Percentiles rank a stretch among this genome's conserved stretches.
Evolutionary conservation across 1,140 invertebrate species (phyloP).

Genomic region (Drosophila eugracilis): DNA sequence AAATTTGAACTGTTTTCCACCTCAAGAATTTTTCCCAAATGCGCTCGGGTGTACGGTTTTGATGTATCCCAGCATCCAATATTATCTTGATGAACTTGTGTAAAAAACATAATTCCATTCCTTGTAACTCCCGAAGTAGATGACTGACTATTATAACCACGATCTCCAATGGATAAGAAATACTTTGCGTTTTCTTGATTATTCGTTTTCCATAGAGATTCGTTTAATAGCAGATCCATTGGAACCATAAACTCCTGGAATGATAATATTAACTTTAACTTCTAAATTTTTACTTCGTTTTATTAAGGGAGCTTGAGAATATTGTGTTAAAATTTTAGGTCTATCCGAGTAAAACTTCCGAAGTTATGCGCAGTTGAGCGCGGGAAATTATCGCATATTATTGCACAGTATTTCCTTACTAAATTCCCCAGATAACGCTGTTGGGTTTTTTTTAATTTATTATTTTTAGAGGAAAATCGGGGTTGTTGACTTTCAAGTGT

Average conservation of each 20-base stretch:
- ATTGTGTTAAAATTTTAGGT: no score
- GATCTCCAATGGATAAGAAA: conserved; percentile 88
- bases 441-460: no score
- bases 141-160: conserved; percentile 88
- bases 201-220: conserved; percentile 86
- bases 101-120: conserved; percentile 91
- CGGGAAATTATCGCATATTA: no score
- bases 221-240: conserved; percentile 88
- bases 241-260: conserved; percentile 89
- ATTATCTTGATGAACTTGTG: conserved; percentile 90
- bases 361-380: no score
- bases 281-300: neutral
- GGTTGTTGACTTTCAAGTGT: no score
- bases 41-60: conserved; percentile 88
- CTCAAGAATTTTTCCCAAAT: conserved; percentile 87
- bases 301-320: no score
- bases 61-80: conserved; percentile 92
- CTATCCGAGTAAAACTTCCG: no score
- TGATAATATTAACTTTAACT: neutral
- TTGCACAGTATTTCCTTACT: no score
- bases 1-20: conserved; percentile 84
- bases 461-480: no score
- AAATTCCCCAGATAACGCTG: no score
- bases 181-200: conserved; percentile 85
- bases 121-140: conserved; percentile 90